Evolutionary conservation across 2,888 invertebrate genomes (phyloP).

Genomic region (Apotomis betuletana): DNA sequence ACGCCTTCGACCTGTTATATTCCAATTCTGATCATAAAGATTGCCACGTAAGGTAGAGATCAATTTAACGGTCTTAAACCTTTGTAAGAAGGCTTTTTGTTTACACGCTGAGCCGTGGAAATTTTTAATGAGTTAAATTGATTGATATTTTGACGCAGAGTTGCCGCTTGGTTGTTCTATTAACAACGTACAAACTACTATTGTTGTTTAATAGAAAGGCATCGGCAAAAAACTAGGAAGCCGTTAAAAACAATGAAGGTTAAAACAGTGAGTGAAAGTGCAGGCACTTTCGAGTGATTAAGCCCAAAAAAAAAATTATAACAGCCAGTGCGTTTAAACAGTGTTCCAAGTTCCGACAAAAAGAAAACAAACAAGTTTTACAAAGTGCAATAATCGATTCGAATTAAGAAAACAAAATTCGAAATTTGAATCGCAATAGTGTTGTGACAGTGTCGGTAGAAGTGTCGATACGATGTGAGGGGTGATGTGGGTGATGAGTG

Average conservation of each 20-base stretch:
- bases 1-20: slow-evolving; percentile 1
- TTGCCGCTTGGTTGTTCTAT: slow-evolving; percentile 25
- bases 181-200: slow-evolving; percentile 28
- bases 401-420: not conserved
- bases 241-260: slow-evolving; percentile 21
- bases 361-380: not conserved
- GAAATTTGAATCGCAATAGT: slow-evolving; percentile 20
- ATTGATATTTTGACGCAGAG: slow-evolving; percentile 68
- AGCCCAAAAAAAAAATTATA: slow-evolving; percentile 9
- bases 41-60: slow-evolving; percentile 18
- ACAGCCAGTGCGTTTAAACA: not conserved
- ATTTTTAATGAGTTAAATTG: slow-evolving; percentile 68
- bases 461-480: slow-evolving; percentile 49
- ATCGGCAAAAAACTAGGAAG: slow-evolving; percentile 11
- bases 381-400: not conserved
- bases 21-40: slow-evolving; percentile 23
- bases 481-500: slow-evolving; percentile 43
- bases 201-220: slow-evolving; percentile 21
- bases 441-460: slow-evolving; percentile 30
- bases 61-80: slow-evolving; percentile 6
- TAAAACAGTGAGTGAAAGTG: slow-evolving; percentile 17
- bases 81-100: slow-evolving; percentile 30
- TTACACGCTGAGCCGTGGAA: slow-evolving; percentile 52
- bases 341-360: slow-evolving; percentile 23
- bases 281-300: not conserved